A percentile compares a stretch with the other conserved stretches of the same genome.
phyloP scores from a whole-genome alignment of 2,888 invertebrate species.

The Blera fallax region DNA sequence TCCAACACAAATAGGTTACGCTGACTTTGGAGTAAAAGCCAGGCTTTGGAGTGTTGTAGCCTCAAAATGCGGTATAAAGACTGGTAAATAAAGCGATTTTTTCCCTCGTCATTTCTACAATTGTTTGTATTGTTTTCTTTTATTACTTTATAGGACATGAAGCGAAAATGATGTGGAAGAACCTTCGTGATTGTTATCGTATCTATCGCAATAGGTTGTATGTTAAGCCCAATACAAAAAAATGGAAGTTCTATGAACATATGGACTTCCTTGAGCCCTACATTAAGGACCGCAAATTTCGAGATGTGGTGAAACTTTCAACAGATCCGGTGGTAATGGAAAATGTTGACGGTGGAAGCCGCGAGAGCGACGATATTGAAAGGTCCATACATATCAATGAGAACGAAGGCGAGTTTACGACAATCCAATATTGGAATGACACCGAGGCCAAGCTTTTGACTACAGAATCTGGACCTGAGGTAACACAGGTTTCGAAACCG shows the following conservation, averaged over 20 bases:
- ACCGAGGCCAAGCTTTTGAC: neutral
- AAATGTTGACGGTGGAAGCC: neutral
- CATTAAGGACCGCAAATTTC: conserved; percentile 8
- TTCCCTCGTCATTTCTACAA: neutral
- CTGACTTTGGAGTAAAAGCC: neutral
- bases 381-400: neutral
- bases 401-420: conserved; percentile 15
- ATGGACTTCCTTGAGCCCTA: conserved; percentile 50
- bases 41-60: conserved; percentile 28
- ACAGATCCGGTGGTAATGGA: neutral
- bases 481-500: neutral
- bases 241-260: neutral
- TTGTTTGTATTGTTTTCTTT: neutral
- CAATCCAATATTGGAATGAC: conserved; percentile 50
- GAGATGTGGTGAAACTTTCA: neutral
- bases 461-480: neutral
- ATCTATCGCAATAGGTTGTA: neutral
- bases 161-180: conserved; percentile 44
- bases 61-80: neutral
- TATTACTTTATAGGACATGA: neutral
- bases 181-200: conserved; percentile 21
- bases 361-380: neutral
- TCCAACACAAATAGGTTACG: neutral
- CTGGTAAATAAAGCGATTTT: conserved; percentile 3
- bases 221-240: neutral